phyloP scores from a whole-genome alignment of 2,888 invertebrate genomes.

The Zygaena filipendulae region DNA sequence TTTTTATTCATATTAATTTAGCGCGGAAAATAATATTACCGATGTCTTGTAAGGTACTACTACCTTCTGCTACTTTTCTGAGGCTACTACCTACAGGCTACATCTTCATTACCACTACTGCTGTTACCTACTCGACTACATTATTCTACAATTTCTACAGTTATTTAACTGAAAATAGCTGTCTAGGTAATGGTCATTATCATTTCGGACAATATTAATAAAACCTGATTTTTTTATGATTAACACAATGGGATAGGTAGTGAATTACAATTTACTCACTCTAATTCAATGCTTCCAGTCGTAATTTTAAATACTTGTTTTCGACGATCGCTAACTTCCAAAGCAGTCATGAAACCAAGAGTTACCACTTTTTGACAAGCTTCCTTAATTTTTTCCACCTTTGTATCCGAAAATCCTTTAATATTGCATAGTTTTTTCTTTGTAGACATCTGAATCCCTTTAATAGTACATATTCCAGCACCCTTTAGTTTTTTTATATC shows the following conservation, averaged over 20 bases:
- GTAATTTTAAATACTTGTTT: constrained; percentile 78
- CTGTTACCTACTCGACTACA: too few species aligned
- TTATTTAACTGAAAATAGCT: too few species aligned
- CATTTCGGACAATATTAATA: too few species aligned
- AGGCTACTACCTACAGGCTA: too few species aligned
- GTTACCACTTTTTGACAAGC: constrained; percentile 74
- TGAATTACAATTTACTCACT: constrained; percentile 72
- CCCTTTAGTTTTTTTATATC: constrained; percentile 82
- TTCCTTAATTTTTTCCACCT: constrained; percentile 84
- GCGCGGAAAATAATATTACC: too few species aligned
- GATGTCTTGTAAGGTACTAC: too few species aligned
- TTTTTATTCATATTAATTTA: constrained; percentile 3
- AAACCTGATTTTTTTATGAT: too few species aligned
- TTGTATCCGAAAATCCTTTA: constrained; percentile 81
- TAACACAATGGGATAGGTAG: too few species aligned
- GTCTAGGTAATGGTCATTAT: too few species aligned
- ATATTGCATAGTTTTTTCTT: constrained; percentile 76
- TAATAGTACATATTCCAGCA: constrained; percentile 82
- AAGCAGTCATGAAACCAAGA: constrained; percentile 77
- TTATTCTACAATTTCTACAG: too few species aligned
- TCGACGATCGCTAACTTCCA: constrained; percentile 77
- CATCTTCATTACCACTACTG: constrained; percentile 2
- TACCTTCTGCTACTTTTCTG: too few species aligned
- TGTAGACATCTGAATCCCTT: constrained; percentile 84
- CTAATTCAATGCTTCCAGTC: constrained; percentile 74